A percentile compares a stretch with the other conserved stretches of the same genome.
Conservation (phyloP, 2,888 invertebrate genomes). For the Volucella inanis region DNA sequence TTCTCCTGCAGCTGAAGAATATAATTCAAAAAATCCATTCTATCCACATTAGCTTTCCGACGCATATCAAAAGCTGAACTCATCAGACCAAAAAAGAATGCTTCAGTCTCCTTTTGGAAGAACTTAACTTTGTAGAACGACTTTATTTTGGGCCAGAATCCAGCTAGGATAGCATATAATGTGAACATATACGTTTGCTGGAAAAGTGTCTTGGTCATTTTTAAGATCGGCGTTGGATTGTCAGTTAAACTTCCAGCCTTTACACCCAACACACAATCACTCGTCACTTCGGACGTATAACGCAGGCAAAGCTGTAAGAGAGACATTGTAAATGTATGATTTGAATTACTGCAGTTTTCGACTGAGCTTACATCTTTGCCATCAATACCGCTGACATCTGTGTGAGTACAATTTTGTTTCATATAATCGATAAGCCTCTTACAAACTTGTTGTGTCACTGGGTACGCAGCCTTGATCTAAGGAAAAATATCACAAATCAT, state of each 20-base stretch:
- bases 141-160: slow-evolving; percentile 77
- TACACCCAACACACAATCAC: slow-evolving; percentile 83
- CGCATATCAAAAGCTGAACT: slow-evolving; percentile 78
- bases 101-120: slow-evolving; percentile 85
- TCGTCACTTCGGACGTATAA: slow-evolving; percentile 83
- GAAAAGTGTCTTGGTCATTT: slow-evolving; percentile 78
- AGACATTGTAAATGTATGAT: no score
- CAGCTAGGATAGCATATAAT: slow-evolving; percentile 75
- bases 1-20: slow-evolving; percentile 79
- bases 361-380: slow-evolving; percentile 80
- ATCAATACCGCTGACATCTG: slow-evolving; percentile 81
- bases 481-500: not conserved
- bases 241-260: slow-evolving; percentile 82
- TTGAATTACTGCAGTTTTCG: not conserved
- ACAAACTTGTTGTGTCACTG: slow-evolving; percentile 83
- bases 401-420: slow-evolving; percentile 77
- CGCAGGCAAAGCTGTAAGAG: slow-evolving; percentile 78
- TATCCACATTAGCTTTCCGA: slow-evolving; percentile 75
- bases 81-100: slow-evolving; percentile 78
- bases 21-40: slow-evolving; percentile 81
- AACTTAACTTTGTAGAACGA: slow-evolving; percentile 77
- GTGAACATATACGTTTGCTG: slow-evolving; percentile 76
- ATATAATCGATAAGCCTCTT: slow-evolving; percentile 82
- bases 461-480: slow-evolving; percentile 83
- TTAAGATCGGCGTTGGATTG: slow-evolving; percentile 79